Conservation (phyloP, 2,797 vertebrate genomes). For the Sebastes matsubarae region DNA sequence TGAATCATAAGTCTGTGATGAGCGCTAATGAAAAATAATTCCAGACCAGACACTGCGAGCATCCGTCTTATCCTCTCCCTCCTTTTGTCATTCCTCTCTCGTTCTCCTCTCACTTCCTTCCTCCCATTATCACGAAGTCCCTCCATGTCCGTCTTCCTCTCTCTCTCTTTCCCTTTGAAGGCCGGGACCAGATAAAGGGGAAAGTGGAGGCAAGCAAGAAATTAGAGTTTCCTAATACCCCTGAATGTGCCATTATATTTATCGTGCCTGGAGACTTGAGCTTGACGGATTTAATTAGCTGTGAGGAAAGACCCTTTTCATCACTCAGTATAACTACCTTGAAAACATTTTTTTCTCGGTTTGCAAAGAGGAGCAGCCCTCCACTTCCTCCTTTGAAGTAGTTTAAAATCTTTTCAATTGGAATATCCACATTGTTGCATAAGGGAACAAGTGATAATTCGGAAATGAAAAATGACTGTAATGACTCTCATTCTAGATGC, state of each 20-base stretch:
- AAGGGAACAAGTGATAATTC: background rate
- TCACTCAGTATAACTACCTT: conserved; percentile 16
- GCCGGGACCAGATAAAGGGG: conserved; percentile 40
- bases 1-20: conserved; percentile 42
- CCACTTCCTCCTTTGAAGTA: conserved; percentile 16
- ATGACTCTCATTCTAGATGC: background rate
- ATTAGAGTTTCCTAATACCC: conserved; percentile 42
- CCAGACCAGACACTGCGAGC: conserved; percentile 31
- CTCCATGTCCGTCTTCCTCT: conserved; percentile 5
- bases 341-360: background rate
- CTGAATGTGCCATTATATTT: conserved; percentile 50
- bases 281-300: conserved; percentile 56
- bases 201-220: conserved; percentile 37
- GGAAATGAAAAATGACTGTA: background rate
- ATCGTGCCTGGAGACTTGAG: conserved; percentile 38
- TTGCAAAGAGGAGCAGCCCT: conserved; percentile 15
- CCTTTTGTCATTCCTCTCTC: conserved; percentile 39
- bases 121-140: conserved; percentile 30
- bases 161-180: conserved; percentile 43
- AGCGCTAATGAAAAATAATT: conserved; percentile 66
- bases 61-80: conserved; percentile 11
- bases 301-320: conserved; percentile 34
- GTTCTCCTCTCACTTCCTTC: conserved; percentile 10
- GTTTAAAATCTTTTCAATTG: conserved; percentile 7
- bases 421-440: background rate